Base-by-base conservation (phyloP, 2,888 invertebrate genomes). In the Carabus problematicus region DNA sequence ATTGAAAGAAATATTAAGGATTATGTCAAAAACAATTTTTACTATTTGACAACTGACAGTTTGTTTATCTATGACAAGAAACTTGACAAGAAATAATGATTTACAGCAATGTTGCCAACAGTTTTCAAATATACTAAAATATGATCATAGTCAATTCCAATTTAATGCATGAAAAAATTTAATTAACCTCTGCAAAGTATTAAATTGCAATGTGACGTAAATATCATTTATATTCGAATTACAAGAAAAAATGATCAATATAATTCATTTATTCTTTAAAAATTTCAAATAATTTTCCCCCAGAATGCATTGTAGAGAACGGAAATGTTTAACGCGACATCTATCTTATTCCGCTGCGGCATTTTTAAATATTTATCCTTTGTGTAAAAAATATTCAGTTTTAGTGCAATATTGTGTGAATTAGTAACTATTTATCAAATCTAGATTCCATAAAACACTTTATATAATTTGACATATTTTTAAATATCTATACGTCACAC, bases 361-460 rank as follows among this genome's bases (percentile, higher is more conserved):
- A 69, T 61, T 69, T 69, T 69, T 62, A 69, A 69, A 69, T 69
- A 62, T 56, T 45, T 41, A 40, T 69, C 47, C 62, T 69, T 69
- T 69, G 69, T 69, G 59, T 67, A 54, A 52, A 49, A 67, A 67
- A 60, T 67, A 67, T 60, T 52, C 52, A 52, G 41, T 52, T 60
- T 67, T 59, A 56, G 14, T 18, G 19, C 14, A 29, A 29, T 29
- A 29, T 29, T 29, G 29, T 29, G 29, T 29, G 29, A 29, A 29
- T 29, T 29, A 2, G 29, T 29, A 29, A 29, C 29, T 29, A 29
- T 29, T 29, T 29, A 29, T 29, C 29, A 29, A 29, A 29, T 29
- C 29, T 29, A 29, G 29, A 3, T 29, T 29, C 6, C 6, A 6
- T 3, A 29, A 29, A 29, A 29, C 6, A 29, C 29, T 29, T 29